Conservation (phyloP, 2,888 invertebrate genomes). For the Nymphalis c-album region DNA sequence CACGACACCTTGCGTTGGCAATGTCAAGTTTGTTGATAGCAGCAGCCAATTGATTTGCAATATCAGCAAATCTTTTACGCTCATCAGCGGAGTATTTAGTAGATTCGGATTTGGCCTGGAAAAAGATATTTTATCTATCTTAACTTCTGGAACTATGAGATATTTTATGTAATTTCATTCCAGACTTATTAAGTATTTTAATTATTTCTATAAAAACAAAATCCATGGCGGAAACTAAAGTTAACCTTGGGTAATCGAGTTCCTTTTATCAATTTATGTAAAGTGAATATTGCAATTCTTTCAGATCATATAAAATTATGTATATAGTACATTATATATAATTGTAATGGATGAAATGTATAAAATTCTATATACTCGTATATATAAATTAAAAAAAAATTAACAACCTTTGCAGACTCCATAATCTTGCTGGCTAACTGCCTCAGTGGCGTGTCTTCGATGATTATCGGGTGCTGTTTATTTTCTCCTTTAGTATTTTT, state of each 20-base stretch:
- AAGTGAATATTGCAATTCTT: no score
- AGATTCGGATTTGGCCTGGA: slow-evolving; percentile 50
- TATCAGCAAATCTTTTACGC: slow-evolving; percentile 46
- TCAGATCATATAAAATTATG: no score
- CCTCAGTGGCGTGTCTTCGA: slow-evolving; percentile 61
- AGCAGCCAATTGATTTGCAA: slow-evolving; percentile 47
- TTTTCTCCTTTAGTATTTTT: slow-evolving; percentile 30
- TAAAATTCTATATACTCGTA: no score
- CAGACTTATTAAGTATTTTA: no score
- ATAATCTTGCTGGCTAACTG: slow-evolving; percentile 57
- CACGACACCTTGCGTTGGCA: slow-evolving; percentile 52
- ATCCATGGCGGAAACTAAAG: no score
- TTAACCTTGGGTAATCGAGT: no score
- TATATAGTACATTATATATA: not conserved
- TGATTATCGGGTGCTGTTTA: slow-evolving; percentile 45
- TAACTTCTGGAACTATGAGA: no score
- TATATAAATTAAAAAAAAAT: not conserved
- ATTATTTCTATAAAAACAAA: no score
- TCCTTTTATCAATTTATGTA: no score
- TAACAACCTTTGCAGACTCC: slow-evolving; percentile 57
- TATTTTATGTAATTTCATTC: no score
- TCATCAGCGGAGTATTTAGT: slow-evolving; percentile 43
- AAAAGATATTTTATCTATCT: not conserved
- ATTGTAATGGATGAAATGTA: not conserved
- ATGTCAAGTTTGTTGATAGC: slow-evolving; percentile 55